Percentiles rank a stretch among this genome's conserved stretches.
Evolutionary conservation across 1,140 invertebrate genomes (phyloP).

Genomic region (Andrena cerasifolii): DNA sequence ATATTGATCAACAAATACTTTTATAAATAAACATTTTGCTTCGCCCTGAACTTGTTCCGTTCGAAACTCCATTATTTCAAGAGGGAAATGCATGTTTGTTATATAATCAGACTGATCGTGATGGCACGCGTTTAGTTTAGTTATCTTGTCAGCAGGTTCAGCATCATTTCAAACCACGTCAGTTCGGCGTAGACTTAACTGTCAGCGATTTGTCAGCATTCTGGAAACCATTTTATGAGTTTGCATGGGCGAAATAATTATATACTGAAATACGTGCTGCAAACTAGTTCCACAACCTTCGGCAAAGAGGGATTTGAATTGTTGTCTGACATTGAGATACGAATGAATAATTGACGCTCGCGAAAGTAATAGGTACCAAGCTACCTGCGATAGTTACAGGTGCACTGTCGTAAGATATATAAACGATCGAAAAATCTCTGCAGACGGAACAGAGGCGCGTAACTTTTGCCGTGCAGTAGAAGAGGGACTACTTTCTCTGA

Average conservation of each 20-base stretch:
- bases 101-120: slow-evolving; percentile 12
- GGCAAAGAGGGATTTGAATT: no score
- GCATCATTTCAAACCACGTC: slow-evolving; percentile 18
- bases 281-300: no score
- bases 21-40: no score
- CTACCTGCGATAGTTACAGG: no score
- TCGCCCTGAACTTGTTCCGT: no score
- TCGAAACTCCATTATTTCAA: no score
- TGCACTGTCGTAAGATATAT: no score
- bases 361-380: no score
- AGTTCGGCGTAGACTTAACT: not conserved
- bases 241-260: not conserved
- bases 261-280: no score
- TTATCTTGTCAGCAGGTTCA: slow-evolving; percentile 29
- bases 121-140: not conserved
- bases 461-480: slow-evolving; percentile 15
- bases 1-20: no score
- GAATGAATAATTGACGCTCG: no score
- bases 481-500: slow-evolving; percentile 31
- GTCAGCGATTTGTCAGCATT: slow-evolving; percentile 10
- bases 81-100: slow-evolving; percentile 10
- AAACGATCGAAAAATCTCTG: not conserved
- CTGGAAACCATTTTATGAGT: not conserved
- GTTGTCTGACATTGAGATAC: no score
- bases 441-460: not conserved